phyloP scores from a whole-genome alignment of 2,888 invertebrate genomes.

The Tinea semifulvella region DNA sequence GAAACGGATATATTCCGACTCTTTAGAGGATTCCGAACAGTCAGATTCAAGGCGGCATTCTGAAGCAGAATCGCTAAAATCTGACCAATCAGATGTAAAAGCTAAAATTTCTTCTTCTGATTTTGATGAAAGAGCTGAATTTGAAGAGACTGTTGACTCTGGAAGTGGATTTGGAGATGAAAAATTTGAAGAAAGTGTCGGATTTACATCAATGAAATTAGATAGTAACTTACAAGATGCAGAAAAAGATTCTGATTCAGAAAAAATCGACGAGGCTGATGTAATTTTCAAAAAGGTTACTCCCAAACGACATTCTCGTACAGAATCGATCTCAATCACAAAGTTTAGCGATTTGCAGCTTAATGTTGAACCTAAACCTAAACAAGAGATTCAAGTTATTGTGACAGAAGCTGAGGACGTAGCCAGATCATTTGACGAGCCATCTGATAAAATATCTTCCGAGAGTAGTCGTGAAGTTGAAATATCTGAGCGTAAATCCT shows the following conservation, averaged over 20 bases:
- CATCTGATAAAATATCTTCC: slow-evolving; percentile 60
- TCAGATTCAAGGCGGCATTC: slow-evolving; percentile 59
- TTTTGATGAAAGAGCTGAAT: slow-evolving; percentile 60
- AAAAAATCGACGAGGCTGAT: slow-evolving; percentile 31
- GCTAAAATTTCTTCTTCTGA: slow-evolving; percentile 59
- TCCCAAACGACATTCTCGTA: slow-evolving; percentile 56
- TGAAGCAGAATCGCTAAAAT: slow-evolving; percentile 60
- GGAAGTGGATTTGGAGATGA: slow-evolving; percentile 63
- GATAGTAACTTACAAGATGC: slow-evolving; percentile 25
- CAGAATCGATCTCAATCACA: slow-evolving; percentile 54
- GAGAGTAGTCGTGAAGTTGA: slow-evolving; percentile 61
- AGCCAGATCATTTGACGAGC: slow-evolving; percentile 50
- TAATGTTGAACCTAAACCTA: slow-evolving; percentile 38
- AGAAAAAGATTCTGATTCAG: slow-evolving; percentile 28
- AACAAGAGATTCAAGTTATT: slow-evolving; percentile 55
- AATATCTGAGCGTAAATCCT: slow-evolving; percentile 59
- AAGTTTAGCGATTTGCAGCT: slow-evolving; percentile 48
- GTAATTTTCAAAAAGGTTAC: slow-evolving; percentile 52
- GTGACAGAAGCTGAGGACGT: slow-evolving; percentile 60
- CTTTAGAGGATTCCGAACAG: slow-evolving; percentile 60
- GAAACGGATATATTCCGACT: slow-evolving; percentile 61
- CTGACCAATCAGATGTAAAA: slow-evolving; percentile 58
- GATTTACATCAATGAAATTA: slow-evolving; percentile 49
- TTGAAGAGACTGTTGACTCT: slow-evolving; percentile 54
- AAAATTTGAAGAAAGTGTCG: slow-evolving; percentile 58